Base-by-base conservation (phyloP, 2,888 invertebrate species). In the Lordiphosa andalusiaca region DNA sequence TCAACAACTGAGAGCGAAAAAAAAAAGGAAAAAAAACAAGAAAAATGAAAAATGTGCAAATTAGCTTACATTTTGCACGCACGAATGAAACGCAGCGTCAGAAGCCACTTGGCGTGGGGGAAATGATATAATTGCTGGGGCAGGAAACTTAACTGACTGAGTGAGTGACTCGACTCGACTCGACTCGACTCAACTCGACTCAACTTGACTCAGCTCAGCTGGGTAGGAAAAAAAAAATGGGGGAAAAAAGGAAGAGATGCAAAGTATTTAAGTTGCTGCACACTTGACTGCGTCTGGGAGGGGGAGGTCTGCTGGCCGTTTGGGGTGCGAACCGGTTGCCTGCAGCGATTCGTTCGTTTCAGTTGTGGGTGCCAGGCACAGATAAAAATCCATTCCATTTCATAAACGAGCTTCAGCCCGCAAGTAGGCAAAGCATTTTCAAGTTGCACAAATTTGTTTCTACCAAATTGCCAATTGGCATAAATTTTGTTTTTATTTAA, bases 51-150 rank as follows among this genome's bases (percentile, higher is more conserved):
- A 51, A 63, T 69, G 57, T 60, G 77, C 65, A 77, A 77, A 84
- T 84, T 84, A 81, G 82, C 81, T 77, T 62, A 62, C 70, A 84
- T 77, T 68, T 67, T 84, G 84, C 78, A 77, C 84, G 77, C 77
- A 81, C 64, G 82, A 84, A 57, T 70, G 82, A 57, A 73, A 65
- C 73, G 67, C 72, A 68, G 48, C 9, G 16, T 37, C 47, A 30
- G 46, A 33, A 25, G 46, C 42, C 55, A 64, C 65, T 65, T 52
- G 65, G 64, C 58, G 56, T 50, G 53, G 63, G 66, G 78, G 73
- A 77, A 83, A 76, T 77, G 77, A 83, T 80, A 77, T 77, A 77
- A 77, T 77, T 82, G 77, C 80, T 77, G 76, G 67, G 80, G 66
- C 77, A 82, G 77, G 83, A 82, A 77, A 75, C 70, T 68, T 66